Conservation (phyloP, 2,888 invertebrate species). For the Steromphala cineraria region DNA sequence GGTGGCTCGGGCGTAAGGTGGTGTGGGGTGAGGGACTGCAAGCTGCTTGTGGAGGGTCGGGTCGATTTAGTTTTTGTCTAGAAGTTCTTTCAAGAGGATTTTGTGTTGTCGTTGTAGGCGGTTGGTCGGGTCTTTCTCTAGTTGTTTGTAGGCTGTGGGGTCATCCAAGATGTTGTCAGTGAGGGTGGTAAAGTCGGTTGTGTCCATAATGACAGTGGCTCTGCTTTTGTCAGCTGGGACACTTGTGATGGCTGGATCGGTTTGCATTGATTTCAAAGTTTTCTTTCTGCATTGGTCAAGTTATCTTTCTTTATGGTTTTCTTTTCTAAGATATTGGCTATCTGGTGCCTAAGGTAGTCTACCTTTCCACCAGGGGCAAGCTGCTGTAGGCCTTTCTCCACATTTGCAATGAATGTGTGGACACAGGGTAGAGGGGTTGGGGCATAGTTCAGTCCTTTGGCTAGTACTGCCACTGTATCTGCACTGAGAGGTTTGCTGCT, state of each 20-base stretch:
- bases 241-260: background rate
- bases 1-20: background rate
- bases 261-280: background rate
- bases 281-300: background rate
- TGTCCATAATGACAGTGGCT: background rate
- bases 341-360: too few relatives aligned
- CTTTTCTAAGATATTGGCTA: background rate
- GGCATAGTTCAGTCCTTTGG: too few relatives aligned
- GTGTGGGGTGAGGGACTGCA: background rate
- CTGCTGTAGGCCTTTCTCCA: too few relatives aligned
- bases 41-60: background rate
- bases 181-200: background rate
- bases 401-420: too few relatives aligned
- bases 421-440: too few relatives aligned
- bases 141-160: background rate
- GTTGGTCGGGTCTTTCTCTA: background rate
- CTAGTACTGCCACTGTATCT: too few relatives aligned
- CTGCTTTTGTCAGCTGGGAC: background rate
- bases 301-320: background rate
- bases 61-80: background rate
- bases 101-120: background rate
- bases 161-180: background rate
- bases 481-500: too few relatives aligned
- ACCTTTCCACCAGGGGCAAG: too few relatives aligned
- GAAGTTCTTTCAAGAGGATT: background rate